These are phyloP conservation scores for Botrylloides violaceus DNA, from an alignment of 23 tunicate genomes.

Conservation along the genomic window DNA sequence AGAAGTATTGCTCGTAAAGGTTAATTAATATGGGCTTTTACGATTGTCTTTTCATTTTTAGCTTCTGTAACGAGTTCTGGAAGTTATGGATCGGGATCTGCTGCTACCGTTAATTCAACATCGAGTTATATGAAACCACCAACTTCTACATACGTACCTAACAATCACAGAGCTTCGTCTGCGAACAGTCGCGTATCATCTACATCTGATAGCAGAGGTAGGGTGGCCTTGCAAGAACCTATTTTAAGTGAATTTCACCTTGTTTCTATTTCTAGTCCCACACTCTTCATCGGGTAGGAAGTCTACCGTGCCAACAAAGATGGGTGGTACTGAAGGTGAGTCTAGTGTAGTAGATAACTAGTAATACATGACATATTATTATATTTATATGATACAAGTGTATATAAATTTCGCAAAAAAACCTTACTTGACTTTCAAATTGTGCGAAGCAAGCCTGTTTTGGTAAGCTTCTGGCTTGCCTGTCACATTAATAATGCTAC, in stretches of 20 bases:
- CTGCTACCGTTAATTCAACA: conserved; percentile 35
- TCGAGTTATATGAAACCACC: conserved; percentile 59
- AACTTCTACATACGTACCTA: conserved; percentile 19
- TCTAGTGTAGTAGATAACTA: too few relatives aligned
- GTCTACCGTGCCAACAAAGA: not conserved
- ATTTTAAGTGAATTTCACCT: too few relatives aligned
- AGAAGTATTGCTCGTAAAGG: too few relatives aligned
- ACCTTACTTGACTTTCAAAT: too few relatives aligned
- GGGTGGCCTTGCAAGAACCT: too few relatives aligned
- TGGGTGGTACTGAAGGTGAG: not conserved
- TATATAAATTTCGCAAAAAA: too few relatives aligned
- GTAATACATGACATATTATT: too few relatives aligned
- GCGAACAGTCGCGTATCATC: conserved; percentile 10
- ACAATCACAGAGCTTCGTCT: conserved; percentile 18
- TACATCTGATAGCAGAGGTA: conserved; percentile 7
- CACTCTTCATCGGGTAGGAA: not conserved
- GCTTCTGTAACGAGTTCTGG: conserved; percentile 77
- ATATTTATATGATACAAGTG: too few relatives aligned
- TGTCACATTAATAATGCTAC: too few relatives aligned
- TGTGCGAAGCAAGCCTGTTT: too few relatives aligned
- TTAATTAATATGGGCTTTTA: too few relatives aligned
- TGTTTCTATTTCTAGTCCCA: not conserved
- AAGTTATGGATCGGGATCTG: conserved; percentile 51
- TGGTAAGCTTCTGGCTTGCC: too few relatives aligned
- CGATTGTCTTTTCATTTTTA: conserved; percentile 13